Conservation (phyloP, 2,888 invertebrate species). For the Oeneis ivallda region DNA sequence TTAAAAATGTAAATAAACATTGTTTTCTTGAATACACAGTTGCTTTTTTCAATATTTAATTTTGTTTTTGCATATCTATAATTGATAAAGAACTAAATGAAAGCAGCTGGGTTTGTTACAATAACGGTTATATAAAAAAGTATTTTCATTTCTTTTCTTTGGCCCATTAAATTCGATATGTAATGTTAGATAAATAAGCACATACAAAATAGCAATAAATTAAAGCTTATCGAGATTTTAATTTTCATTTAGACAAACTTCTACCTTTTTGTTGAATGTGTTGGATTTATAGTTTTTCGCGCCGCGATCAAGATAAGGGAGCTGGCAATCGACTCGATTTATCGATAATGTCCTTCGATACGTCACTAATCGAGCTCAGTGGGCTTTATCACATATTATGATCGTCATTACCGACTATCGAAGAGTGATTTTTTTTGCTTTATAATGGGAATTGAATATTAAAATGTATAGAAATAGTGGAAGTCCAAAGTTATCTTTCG, state of each 20-base stretch:
- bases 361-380: slow-evolving; percentile 73
- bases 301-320: slow-evolving; percentile 63
- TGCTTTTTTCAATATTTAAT: background rate
- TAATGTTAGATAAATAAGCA: slow-evolving; percentile 19
- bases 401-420: slow-evolving; percentile 64
- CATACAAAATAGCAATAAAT: slow-evolving; percentile 24
- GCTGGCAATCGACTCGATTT: slow-evolving; percentile 64
- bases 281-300: slow-evolving; percentile 68
- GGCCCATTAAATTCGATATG: slow-evolving; percentile 11
- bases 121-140: background rate
- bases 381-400: slow-evolving; percentile 71
- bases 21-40: background rate
- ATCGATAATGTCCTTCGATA: slow-evolving; percentile 71
- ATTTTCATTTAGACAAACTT: slow-evolving; percentile 30
- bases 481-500: slow-evolving; percentile 3
- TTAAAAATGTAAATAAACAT: slow-evolving; percentile 5
- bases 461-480: slow-evolving; percentile 22
- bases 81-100: background rate
- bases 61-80: background rate
- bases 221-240: slow-evolving; percentile 28
- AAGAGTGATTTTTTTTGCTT: slow-evolving; percentile 45
- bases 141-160: background rate
- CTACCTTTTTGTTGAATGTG: slow-evolving; percentile 34
- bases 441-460: slow-evolving; percentile 42
- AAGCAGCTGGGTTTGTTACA: background rate